Base-by-base conservation (phyloP, 37 sponge, comb jelly and placozoan species). In the Chondrilla cf. caribensis region DNA sequence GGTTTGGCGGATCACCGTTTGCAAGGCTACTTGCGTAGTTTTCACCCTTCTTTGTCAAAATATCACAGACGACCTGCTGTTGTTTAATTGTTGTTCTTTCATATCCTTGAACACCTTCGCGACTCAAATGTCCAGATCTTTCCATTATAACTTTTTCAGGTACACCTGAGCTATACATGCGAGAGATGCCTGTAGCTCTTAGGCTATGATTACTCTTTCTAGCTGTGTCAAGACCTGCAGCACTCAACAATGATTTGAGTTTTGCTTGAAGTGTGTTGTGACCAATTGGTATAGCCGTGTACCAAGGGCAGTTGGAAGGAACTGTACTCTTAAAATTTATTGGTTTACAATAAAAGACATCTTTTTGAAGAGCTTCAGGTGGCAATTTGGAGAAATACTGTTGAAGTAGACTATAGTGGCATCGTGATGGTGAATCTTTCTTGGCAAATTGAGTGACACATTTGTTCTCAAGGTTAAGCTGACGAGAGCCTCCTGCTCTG, bases 161-260 rank as follows among this genome's bases (percentile, higher is more conserved):
- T 67, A 67, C 68, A 33, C 32, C 4, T n/a, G 68, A n/a, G 17
- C 29, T 28, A 32, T 31, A 67, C 32, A 67, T 31, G 26, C 32
- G 68, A 31, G 68, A 67, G 26, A 28, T 28, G 26, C 68, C 68
- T 8, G 68, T 67, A 31, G 68, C 68, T 67, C 68, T 2, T 17
- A 67, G 33, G 33, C 68, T 67, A 33, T 67, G 68, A 33, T 67
- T 67, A 26, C 31, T 67, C 68, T 67, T 67, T 33, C 68, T 33
- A 31, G 31, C 35, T 31, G 68, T 18, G n/a, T n/a, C n/a, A 28
- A 29, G 24, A 3, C 4, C 32, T 2, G 68, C 68, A 1, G 26
- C 29, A 67, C 1, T 33, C 2, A n/a, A 33, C 68, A 67, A 31
- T 26, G 68, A 1, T 67, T 67, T n/a, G 33, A 67, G 2, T 28